A percentile compares a stretch with the other conserved stretches of the same genome.
These are phyloP conservation scores for Coronaproctus castanopsis DNA, from an alignment of 2,888 invertebrate genomes.

Conservation along the genomic window DNA sequence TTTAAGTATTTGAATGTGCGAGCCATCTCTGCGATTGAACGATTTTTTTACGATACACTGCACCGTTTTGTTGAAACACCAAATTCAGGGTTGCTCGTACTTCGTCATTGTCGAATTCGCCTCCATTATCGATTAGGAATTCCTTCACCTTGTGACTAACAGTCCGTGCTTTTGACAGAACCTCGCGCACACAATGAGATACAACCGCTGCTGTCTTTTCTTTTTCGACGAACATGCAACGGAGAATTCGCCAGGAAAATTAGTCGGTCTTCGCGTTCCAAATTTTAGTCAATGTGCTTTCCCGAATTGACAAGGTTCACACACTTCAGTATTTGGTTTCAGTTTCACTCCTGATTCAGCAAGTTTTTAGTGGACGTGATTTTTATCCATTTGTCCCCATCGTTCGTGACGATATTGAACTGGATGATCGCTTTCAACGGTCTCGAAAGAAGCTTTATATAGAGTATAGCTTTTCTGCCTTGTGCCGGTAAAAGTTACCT, in stretches of 20 bases:
- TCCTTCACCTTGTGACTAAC: conserved; percentile 21
- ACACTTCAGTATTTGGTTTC: not conserved
- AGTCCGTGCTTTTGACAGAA: conserved; percentile 10
- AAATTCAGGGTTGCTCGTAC: conserved; percentile 18
- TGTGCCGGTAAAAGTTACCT: not conserved
- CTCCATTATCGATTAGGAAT: conserved; percentile 22
- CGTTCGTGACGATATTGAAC: not conserved
- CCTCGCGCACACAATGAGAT: not conserved
- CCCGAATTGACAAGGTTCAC: not conserved
- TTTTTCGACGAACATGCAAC: not conserved
- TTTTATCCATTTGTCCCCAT: not conserved
- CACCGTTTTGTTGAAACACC: conserved; percentile 17
- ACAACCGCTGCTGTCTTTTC: not conserved
- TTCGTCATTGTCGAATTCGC: conserved; percentile 18
- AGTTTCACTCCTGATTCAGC: not conserved
- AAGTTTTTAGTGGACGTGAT: too few relatives aligned
- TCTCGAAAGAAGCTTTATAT: not conserved
- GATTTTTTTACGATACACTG: conserved; percentile 16
- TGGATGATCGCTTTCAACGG: not conserved
- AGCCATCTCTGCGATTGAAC: conserved; percentile 17
- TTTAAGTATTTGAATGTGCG: conserved; percentile 16
- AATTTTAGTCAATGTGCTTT: conserved; percentile 1
- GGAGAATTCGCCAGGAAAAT: conserved; percentile 19
- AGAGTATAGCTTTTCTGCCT: not conserved
- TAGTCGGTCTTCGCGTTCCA: conserved; percentile 8